Conservation (phyloP, 2,888 invertebrate species). For the Drosophila nigricruria region DNA sequence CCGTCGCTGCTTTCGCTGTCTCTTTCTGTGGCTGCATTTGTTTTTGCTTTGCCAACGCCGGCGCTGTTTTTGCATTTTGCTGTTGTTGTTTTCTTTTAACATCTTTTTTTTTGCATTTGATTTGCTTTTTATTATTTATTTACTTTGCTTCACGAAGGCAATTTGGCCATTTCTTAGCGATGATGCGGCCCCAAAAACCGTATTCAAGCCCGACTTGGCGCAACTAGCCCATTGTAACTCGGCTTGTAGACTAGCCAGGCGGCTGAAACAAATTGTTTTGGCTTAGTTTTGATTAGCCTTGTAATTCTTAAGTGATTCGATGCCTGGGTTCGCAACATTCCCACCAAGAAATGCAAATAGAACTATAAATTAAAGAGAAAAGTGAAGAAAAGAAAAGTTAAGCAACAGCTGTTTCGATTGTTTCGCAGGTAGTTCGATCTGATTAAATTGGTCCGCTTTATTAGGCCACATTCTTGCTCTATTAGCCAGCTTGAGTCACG, state of each 20-base stretch:
- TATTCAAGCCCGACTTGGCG: slow-evolving; percentile 19
- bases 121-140: slow-evolving; percentile 42
- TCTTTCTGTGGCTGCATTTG: slow-evolving; percentile 75
- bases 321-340: not conserved
- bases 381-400: not conserved
- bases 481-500: slow-evolving; percentile 47
- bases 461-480: slow-evolving; percentile 37
- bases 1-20: slow-evolving; percentile 52
- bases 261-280: slow-evolving; percentile 18
- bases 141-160: slow-evolving; percentile 14
- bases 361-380: not conserved
- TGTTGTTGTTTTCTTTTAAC: slow-evolving; percentile 30
- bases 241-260: slow-evolving; percentile 17
- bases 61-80: slow-evolving; percentile 61
- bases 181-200: slow-evolving; percentile 8
- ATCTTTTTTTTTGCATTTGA: slow-evolving; percentile 61
- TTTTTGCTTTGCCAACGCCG: slow-evolving; percentile 62
- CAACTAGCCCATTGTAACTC: slow-evolving; percentile 31
- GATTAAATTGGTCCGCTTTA: slow-evolving; percentile 16
- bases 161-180: slow-evolving; percentile 9
- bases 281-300: not conserved
- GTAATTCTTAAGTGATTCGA: slow-evolving; percentile 5
- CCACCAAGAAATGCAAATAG: not conserved
- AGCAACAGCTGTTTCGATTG: slow-evolving; percentile 48
- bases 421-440: not conserved